Evolutionary conservation across 2,888 invertebrate species (phyloP).

Genomic region (Cyclophora albipunctata): DNA sequence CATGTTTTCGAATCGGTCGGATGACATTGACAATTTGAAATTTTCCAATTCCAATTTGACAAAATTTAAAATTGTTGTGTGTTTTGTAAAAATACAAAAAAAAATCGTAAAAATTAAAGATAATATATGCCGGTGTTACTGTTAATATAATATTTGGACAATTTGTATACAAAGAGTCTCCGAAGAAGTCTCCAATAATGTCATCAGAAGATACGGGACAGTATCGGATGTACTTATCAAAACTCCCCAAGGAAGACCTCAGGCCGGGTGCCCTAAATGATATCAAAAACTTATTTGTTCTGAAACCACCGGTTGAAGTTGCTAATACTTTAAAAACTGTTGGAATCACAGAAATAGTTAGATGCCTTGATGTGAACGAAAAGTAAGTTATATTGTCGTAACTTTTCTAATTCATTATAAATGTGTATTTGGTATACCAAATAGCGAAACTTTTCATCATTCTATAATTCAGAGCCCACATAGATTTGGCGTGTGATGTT

Average conservation of each 20-base stretch:
- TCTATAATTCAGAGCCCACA: conserved; percentile 18
- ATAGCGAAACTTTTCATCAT: too few relatives aligned
- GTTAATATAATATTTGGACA: too few relatives aligned
- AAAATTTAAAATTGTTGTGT: too few relatives aligned
- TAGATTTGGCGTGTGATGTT: conserved; percentile 31
- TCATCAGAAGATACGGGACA: conserved; percentile 35
- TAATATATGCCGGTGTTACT: too few relatives aligned
- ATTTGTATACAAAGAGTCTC: too few relatives aligned
- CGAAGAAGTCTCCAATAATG: conserved; percentile 21
- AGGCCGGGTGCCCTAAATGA: conserved; percentile 47
- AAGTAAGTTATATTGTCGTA: conserved; percentile 32
- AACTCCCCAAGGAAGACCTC: conserved; percentile 44
- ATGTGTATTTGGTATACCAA: too few relatives aligned
- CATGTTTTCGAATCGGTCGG: too few relatives aligned
- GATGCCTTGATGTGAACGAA: conserved; percentile 74
- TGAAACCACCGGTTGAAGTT: conserved; percentile 44
- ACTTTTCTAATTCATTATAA: too few relatives aligned
- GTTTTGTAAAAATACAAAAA: too few relatives aligned
- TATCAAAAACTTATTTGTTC: conserved; percentile 48
- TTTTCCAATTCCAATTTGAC: too few relatives aligned
- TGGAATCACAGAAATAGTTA: conserved; percentile 77
- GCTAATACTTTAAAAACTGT: conserved; percentile 41
- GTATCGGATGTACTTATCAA: conserved; percentile 39
- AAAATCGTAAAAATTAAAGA: too few relatives aligned
- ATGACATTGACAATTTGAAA: too few relatives aligned